Conservation (phyloP, 2,888 invertebrate species). For the Meiosimyza decipiens region DNA sequence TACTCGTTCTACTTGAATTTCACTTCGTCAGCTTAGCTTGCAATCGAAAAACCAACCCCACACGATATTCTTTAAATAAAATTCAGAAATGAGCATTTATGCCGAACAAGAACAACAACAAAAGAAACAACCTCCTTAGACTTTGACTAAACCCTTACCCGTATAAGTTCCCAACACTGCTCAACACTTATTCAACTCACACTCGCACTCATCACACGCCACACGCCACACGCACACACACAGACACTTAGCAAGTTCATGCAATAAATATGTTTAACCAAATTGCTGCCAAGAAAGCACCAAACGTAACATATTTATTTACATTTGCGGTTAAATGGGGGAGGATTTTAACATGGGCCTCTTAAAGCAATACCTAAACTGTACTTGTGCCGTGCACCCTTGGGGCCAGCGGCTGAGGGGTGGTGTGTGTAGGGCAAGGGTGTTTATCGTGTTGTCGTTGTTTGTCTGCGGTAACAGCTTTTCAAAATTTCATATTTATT, state of each 20-base stretch:
- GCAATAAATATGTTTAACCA: constrained; percentile 57
- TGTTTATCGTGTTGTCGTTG: constrained; percentile 57
- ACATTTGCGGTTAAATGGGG: constrained; percentile 50
- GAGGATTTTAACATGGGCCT: neutral
- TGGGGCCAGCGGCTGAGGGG: neutral
- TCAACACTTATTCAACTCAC: neutral
- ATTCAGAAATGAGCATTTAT: constrained; percentile 14
- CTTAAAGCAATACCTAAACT: too few species aligned
- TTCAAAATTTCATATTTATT: constrained; percentile 39
- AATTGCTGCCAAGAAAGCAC: constrained; percentile 48
- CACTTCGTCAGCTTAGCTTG: too few species aligned
- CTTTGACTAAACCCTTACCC: neutral
- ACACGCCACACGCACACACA: constrained; percentile 15
- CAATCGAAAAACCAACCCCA: too few species aligned
- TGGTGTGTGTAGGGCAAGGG: constrained; percentile 40
- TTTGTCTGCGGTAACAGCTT: constrained; percentile 60
- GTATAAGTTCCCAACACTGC: neutral
- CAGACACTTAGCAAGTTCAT: constrained; percentile 33
- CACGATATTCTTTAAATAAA: neutral
- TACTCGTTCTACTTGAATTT: too few species aligned
- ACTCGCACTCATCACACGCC: neutral
- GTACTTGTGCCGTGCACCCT: constrained; percentile 1
- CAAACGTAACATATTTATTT: constrained; percentile 58
- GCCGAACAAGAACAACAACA: constrained; percentile 10
- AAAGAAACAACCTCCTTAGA: constrained; percentile 9